Evolutionary conservation across 2,888 invertebrate species (phyloP), one percentile per base, ranked within the genome.

Genomic region (Coenonympha glycerion): DNA sequence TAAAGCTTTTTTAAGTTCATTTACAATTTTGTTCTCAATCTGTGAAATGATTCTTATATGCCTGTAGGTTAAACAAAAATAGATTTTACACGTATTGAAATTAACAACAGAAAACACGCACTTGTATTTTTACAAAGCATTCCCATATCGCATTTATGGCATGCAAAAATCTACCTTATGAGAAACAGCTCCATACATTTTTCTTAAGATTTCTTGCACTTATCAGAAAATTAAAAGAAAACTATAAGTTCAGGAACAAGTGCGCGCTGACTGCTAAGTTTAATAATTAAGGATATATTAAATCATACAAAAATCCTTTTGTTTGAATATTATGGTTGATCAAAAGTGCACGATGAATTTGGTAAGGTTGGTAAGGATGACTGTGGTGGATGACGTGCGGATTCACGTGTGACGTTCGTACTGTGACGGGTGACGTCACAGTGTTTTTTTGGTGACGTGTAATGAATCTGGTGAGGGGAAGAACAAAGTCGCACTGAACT

Each of bases 331-430:
- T 67, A 69, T 60, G 56, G 49, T 42, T 53, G 13, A 52, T 1
- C 2, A 3, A 0, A 9, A 30, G 1, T 40, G 62, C 26, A 56
- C 22, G 26, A 3, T 9, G 40, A 47, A 41, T 1, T 55, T 68
- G 59, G 71, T 69, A 60, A 62, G 53, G 57, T 55, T 68, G 59
- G 71, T 69, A 60, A 62, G 53, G 57, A 62, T 70, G 73, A 71
- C 73, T 57, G 73, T 85, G 85, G 86, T 85, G 72, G 79, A 86
- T 85, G 68, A 76, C 64, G 68, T 62, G 74, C n/a, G n/a, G n/a
- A n/a, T n/a, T 73, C 73, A 78, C 76, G 79, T 78, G 78, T 83
- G 83, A 77, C 79, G 67, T 64, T n/a, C n/a, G n/a, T n/a, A 63
- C 66, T 76, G 81, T 82, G 82, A 76, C 74, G 75, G 45, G n/a